A percentile compares a stretch with the other conserved stretches of the same genome.
These are phyloP conservation scores for Drosophila mettleri DNA, from an alignment of 2,888 invertebrate species.

Conservation along the genomic window DNA sequence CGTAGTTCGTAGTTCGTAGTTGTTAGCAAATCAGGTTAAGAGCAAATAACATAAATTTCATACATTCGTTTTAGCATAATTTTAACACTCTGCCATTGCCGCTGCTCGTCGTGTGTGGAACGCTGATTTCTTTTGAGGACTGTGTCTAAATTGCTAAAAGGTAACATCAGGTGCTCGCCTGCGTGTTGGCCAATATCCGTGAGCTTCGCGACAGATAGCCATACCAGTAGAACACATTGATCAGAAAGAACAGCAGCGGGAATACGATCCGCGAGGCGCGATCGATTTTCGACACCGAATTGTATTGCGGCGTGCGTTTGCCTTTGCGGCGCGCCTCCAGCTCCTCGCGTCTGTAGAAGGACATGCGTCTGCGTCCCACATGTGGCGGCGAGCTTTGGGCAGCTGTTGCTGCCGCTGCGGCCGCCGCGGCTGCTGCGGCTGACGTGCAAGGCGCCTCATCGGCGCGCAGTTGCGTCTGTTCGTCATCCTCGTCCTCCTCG, in stretches of 20 bases:
- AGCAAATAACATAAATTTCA: conserved; percentile 57
- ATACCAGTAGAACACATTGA: conserved; percentile 93
- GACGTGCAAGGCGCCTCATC: conserved; percentile 70
- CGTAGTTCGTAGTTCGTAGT: conserved; percentile 35
- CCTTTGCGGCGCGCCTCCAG: conserved; percentile 83
- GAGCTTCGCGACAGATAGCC: conserved; percentile 89
- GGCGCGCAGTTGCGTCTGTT: conserved; percentile 79
- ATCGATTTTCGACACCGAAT: conserved; percentile 93
- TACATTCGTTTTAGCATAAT: background rate
- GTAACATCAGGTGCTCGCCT: conserved; percentile 84
- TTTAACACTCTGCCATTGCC: background rate
- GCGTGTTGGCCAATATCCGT: conserved; percentile 79
- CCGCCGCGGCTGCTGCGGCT: conserved; percentile 60
- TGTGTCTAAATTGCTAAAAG: conserved; percentile 85
- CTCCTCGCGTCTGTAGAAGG: conserved; percentile 82
- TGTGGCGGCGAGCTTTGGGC: conserved; percentile 32
- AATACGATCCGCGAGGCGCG: conserved; percentile 90
- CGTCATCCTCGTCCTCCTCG: conserved; percentile 81
- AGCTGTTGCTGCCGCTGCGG: conserved; percentile 46
- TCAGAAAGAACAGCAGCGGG: conserved; percentile 90
- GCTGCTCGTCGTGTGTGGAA: conserved; percentile 38
- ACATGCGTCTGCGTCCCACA: conserved; percentile 79
- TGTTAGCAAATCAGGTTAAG: conserved; percentile 71
- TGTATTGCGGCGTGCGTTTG: conserved; percentile 87
- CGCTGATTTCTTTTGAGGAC: conserved; percentile 79